Evolutionary conservation across 2,888 invertebrate species (phyloP).

Genomic region (Sarcophaga caerulescens): DNA sequence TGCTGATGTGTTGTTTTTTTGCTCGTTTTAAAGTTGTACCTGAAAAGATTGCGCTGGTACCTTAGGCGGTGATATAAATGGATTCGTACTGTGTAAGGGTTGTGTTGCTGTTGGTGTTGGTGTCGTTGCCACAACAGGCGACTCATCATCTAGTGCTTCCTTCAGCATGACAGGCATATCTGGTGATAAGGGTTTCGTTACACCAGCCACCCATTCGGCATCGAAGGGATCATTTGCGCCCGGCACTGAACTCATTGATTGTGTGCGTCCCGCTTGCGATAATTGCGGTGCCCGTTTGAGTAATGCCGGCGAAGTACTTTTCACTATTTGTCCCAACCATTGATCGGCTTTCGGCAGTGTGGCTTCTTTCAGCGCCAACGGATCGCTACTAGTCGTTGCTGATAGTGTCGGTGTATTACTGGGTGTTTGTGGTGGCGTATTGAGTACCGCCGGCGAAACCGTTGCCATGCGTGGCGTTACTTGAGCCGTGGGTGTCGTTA

Average conservation of each 20-base stretch:
- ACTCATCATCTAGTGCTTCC: no score
- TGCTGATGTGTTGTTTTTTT: neutral
- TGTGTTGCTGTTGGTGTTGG: conserved; percentile 72
- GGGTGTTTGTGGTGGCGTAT: conserved; percentile 81
- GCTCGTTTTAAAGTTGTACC: conserved; percentile 79
- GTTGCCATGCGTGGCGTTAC: conserved; percentile 85
- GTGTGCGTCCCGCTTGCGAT: conserved; percentile 83
- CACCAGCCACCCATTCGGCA: conserved; percentile 88
- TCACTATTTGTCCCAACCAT: conserved; percentile 89
- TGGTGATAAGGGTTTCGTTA: conserved; percentile 82
- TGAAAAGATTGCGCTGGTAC: conserved; percentile 81
- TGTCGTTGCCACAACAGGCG: conserved; percentile 68
- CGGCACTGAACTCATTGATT: conserved; percentile 82
- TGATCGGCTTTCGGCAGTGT: conserved; percentile 90
- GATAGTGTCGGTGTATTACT: conserved; percentile 84
- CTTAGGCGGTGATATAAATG: conserved; percentile 81
- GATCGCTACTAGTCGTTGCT: conserved; percentile 67
- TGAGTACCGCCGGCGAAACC: conserved; percentile 81
- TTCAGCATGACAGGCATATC: conserved; percentile 69
- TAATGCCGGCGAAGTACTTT: conserved; percentile 83
- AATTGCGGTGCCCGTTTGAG: conserved; percentile 82
- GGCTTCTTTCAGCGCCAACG: conserved; percentile 75
- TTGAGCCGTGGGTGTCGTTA: conserved; percentile 77
- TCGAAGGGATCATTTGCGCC: conserved; percentile 86
- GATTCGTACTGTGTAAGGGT: conserved; percentile 80